phyloP scores from a whole-genome alignment of 1,140 invertebrate genomes.

The Ephestia elutella region DNA sequence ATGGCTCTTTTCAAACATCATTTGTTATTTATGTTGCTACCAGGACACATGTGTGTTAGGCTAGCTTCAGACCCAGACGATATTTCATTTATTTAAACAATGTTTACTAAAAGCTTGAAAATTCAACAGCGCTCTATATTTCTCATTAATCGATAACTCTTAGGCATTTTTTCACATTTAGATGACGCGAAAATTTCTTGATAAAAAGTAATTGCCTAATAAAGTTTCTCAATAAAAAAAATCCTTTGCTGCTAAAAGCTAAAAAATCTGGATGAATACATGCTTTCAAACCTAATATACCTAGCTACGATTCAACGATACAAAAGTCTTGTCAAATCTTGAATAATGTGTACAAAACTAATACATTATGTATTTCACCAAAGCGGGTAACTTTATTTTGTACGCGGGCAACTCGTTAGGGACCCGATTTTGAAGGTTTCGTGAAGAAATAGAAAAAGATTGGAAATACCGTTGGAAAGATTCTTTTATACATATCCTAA shows the following conservation, averaged over 20 bases:
- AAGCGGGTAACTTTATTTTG: not conserved
- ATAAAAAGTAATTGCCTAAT: no score
- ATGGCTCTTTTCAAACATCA: conserved; percentile 43
- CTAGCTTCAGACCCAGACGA: not conserved
- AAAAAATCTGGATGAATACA: not conserved
- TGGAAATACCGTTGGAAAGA: not conserved
- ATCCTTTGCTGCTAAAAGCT: no score
- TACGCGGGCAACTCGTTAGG: not conserved
- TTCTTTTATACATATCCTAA: not conserved
- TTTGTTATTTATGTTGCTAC: conserved; percentile 39
- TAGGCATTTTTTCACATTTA: no score
- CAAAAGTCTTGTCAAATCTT: not conserved
- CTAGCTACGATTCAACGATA: no score
- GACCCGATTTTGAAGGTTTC: not conserved
- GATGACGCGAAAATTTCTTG: no score
- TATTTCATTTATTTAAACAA: not conserved
- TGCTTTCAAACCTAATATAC: no score
- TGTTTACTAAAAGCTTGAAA: not conserved
- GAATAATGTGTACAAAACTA: conserved; percentile 2
- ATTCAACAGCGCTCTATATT: not conserved
- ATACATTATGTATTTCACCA: conserved; percentile 1
- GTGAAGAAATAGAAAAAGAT: not conserved
- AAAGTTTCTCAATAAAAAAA: no score
- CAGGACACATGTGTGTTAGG: not conserved
- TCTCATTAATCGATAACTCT: not conserved